A percentile compares a stretch with the other conserved stretches of the same genome.
These are phyloP conservation scores for Lepidocolaptes lacrymiger DNA, from an alignment of 2,797 vertebrate genomes.

Conservation along the genomic window DNA sequence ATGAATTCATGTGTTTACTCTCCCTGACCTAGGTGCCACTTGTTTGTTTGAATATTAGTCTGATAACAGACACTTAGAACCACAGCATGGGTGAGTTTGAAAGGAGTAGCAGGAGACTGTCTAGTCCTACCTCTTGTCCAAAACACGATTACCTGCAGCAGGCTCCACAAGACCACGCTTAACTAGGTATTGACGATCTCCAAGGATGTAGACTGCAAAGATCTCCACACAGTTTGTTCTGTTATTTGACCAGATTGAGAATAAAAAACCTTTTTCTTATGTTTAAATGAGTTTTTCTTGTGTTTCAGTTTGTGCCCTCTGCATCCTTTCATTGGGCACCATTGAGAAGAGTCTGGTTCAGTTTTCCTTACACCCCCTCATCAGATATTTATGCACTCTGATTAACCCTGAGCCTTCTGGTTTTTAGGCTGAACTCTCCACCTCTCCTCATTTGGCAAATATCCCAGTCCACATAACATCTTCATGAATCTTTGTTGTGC, in stretches of 20 bases:
- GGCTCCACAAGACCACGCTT: background rate
- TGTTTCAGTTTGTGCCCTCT: background rate
- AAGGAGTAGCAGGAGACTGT: background rate
- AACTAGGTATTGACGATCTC: background rate
- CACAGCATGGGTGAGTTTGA: background rate
- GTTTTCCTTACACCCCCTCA: background rate
- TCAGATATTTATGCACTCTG: background rate
- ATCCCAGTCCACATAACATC: no score
- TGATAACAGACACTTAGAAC: background rate
- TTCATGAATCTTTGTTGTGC: background rate
- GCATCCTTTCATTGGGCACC: background rate
- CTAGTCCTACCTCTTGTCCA: background rate
- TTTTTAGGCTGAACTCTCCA: background rate
- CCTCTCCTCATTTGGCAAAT: fast-evolving
- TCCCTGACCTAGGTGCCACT: background rate
- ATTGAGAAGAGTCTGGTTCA: background rate
- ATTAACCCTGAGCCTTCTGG: background rate
- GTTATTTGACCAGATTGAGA: background rate
- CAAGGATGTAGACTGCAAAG: background rate
- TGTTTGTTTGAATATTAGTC: background rate
- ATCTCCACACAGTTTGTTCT: background rate
- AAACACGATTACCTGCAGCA: background rate
- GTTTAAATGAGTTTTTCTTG: background rate
- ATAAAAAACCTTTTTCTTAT: fast-evolving
- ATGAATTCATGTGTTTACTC: background rate